Percentiles rank a stretch among this genome's conserved stretches.
Conservation (phyloP, 2,888 invertebrate species). For the Tricholauxania praeusta region DNA sequence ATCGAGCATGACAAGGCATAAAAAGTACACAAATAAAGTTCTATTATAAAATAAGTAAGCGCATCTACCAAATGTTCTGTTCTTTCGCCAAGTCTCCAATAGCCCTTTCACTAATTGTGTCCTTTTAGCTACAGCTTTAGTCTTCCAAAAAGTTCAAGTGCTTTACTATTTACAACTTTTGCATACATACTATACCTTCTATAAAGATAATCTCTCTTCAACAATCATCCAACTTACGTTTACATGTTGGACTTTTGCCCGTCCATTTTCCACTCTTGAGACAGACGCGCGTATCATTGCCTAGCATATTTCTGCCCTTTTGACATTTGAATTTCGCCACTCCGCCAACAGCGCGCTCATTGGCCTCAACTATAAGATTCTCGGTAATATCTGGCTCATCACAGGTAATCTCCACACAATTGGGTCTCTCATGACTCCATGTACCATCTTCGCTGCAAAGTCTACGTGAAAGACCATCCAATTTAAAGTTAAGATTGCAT, state of each 20-base stretch:
- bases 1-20: too few species aligned
- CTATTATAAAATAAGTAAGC: too few species aligned
- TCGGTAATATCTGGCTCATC: slow-evolving; percentile 74
- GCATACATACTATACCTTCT: too few species aligned
- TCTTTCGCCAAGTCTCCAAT: too few species aligned
- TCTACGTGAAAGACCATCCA: slow-evolving; percentile 86
- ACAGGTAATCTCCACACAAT: slow-evolving; percentile 88
- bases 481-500: slow-evolving; percentile 82
- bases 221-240: slow-evolving; percentile 73
- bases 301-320: slow-evolving; percentile 83
- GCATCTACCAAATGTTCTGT: too few species aligned
- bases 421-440: slow-evolving; percentile 87
- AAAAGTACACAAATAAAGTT: too few species aligned
- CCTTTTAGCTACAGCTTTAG: too few species aligned
- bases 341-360: slow-evolving; percentile 81
- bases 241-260: slow-evolving; percentile 82
- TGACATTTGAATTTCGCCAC: slow-evolving; percentile 85
- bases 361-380: slow-evolving; percentile 73
- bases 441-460: slow-evolving; percentile 90
- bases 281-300: slow-evolving; percentile 83
- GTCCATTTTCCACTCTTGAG: slow-evolving; percentile 85
- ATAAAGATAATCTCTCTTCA: background rate
- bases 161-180: background rate
- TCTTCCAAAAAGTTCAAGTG: too few species aligned
- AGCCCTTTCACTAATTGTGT: too few species aligned